These are phyloP conservation scores for Strigamia maritima DNA, from an alignment of 2,888 invertebrate species.

Conservation along the genomic window DNA sequence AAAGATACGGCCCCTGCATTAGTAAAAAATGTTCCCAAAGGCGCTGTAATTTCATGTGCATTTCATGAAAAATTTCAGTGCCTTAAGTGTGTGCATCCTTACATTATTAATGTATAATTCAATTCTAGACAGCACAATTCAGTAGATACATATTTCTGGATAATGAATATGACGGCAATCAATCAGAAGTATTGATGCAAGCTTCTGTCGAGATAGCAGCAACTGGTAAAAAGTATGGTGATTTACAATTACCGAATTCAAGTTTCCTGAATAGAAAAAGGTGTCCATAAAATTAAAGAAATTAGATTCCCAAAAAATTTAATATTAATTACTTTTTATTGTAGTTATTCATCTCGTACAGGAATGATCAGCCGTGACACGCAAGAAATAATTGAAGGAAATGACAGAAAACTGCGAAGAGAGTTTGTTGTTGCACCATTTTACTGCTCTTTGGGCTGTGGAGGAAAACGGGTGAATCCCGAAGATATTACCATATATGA, in stretches of 20 bases:
- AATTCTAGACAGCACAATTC: slow-evolving; percentile 34
- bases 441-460: slow-evolving; percentile 31
- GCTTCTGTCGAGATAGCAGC: not conserved
- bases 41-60: no score
- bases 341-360: not conserved
- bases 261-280: not conserved
- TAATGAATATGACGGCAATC: slow-evolving; percentile 12
- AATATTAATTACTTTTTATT: slow-evolving; percentile 1
- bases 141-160: slow-evolving; percentile 35
- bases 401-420: not conserved
- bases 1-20: slow-evolving; percentile 17
- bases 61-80: not conserved
- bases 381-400: slow-evolving; percentile 36
- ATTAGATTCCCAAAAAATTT: no score
- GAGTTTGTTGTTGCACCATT: slow-evolving; percentile 36
- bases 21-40: no score
- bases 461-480: not conserved
- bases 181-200: slow-evolving; percentile 28
- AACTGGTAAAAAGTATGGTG: slow-evolving; percentile 31
- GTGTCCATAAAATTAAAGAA: not conserved
- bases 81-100: not conserved
- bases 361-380: slow-evolving; percentile 35
- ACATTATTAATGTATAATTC: not conserved
- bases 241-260: slow-evolving; percentile 35
- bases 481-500: slow-evolving; percentile 19